Percentiles rank a stretch among this genome's conserved stretches.
Conservation (phyloP, 2,113 vertebrate genomes). For the Psittacara wagleri region DNA sequence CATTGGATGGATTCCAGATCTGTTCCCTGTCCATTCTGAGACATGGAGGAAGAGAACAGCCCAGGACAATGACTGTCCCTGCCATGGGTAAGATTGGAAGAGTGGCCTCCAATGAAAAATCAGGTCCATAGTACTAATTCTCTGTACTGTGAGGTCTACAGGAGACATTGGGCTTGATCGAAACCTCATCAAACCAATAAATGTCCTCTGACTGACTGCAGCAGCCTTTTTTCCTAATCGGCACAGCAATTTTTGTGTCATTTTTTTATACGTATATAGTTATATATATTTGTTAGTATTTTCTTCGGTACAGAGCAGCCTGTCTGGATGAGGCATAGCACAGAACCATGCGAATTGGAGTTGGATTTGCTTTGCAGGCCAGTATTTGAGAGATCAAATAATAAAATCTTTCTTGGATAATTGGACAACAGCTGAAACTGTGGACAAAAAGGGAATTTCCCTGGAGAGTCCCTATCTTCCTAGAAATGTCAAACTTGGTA, state of each 20-base stretch:
- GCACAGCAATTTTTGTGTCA: background rate
- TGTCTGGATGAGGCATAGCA: background rate
- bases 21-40: background rate
- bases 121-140: background rate
- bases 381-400: conserved; percentile 45
- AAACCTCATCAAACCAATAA: background rate
- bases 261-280: background rate
- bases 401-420: conserved; percentile 41
- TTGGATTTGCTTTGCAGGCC: conserved; percentile 30
- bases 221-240: background rate
- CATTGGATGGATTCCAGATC: background rate
- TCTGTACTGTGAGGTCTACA: background rate
- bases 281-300: background rate
- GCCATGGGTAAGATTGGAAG: background rate
- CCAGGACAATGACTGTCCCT: fast-evolving
- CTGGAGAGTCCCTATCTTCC: conserved; percentile 37
- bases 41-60: fast-evolving
- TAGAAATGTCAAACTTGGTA: conserved; percentile 49
- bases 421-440: conserved; percentile 36
- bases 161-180: background rate
- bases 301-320: background rate
- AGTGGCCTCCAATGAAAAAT: fast-evolving
- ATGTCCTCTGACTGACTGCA: background rate
- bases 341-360: background rate
- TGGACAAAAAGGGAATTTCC: conserved; percentile 60